phyloP scores from a whole-genome alignment of 2,797 vertebrate genomes.

The Gymnothorax javanicus region DNA sequence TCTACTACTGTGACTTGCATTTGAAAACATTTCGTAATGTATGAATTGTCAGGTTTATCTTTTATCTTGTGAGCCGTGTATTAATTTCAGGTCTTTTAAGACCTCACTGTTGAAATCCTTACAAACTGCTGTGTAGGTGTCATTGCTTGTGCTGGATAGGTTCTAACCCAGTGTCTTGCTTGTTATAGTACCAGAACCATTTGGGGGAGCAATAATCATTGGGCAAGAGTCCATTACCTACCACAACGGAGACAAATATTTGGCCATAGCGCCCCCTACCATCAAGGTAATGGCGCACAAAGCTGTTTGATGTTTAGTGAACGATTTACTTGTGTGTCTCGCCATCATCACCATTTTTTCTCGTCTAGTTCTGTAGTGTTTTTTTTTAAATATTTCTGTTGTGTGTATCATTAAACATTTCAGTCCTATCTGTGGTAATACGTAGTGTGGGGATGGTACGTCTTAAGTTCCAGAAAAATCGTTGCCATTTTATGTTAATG shows the following conservation, averaged over 20 bases:
- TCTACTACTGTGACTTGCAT: no score
- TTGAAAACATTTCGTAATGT: no score
- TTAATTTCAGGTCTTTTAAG: no score
- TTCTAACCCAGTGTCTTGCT: slow-evolving; percentile 39
- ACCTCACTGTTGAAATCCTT: no score
- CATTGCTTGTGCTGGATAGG: not conserved
- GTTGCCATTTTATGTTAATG: not conserved
- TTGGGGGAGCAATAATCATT: slow-evolving; percentile 97
- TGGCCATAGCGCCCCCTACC: slow-evolving; percentile 95
- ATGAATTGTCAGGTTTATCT: no score
- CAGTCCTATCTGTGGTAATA: not conserved
- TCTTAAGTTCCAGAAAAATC: not conserved
- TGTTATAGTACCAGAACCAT: slow-evolving; percentile 91
- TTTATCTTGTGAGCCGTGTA: no score
- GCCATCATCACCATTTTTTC: no score
- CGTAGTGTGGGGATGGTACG: not conserved
- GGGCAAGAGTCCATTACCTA: slow-evolving; percentile 99
- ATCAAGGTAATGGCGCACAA: slow-evolving; percentile 84
- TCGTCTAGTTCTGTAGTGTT: no score
- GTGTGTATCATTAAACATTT: no score
- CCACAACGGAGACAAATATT: slow-evolving; percentile 96
- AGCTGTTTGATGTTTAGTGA: no score
- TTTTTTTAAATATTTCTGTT: no score
- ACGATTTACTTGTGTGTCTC: no score
- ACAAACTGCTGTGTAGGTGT: not conserved